Conservation (phyloP, 2,888 invertebrate genomes). For the Aleiodes testaceus region DNA sequence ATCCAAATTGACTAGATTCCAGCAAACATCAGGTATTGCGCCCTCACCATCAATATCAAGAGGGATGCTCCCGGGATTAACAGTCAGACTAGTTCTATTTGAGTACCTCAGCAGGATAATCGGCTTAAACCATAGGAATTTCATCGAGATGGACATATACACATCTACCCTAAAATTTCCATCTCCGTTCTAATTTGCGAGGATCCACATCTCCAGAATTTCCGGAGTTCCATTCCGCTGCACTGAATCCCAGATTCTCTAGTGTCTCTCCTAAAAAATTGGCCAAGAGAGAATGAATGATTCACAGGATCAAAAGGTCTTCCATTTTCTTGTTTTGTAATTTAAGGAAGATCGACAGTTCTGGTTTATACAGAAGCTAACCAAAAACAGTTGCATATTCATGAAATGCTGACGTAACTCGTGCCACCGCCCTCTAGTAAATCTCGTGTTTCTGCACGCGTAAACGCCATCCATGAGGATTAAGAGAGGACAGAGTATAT, state of each 20-base stretch:
- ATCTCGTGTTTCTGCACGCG: conserved; percentile 19
- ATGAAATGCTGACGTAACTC: conserved; percentile 55
- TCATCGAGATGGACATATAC: neutral
- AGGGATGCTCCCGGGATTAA: neutral
- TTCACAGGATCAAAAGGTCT: conserved; percentile 14
- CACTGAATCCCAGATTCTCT: neutral
- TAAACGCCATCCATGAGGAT: conserved; percentile 27
- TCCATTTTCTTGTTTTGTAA: conserved; percentile 1
- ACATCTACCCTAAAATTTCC: conserved; percentile 8
- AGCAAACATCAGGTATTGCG: neutral
- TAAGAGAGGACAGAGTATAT: conserved; percentile 17
- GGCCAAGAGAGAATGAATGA: conserved; percentile 29
- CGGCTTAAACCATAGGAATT: conserved; percentile 25
- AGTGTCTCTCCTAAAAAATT: neutral
- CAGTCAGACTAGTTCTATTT: neutral
- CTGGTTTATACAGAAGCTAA: conserved; percentile 15
- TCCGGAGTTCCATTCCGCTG: neutral
- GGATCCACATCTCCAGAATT: neutral
- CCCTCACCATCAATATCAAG: neutral
- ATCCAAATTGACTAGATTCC: neutral
- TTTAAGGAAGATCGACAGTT: conserved; percentile 32
- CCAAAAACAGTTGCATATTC: conserved; percentile 64
- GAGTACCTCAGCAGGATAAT: conserved; percentile 23
- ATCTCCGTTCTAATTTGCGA: neutral
- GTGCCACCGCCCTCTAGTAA: conserved; percentile 5